Conservation (phyloP, 1,140 invertebrate genomes). For the Penaeus indicus region DNA sequence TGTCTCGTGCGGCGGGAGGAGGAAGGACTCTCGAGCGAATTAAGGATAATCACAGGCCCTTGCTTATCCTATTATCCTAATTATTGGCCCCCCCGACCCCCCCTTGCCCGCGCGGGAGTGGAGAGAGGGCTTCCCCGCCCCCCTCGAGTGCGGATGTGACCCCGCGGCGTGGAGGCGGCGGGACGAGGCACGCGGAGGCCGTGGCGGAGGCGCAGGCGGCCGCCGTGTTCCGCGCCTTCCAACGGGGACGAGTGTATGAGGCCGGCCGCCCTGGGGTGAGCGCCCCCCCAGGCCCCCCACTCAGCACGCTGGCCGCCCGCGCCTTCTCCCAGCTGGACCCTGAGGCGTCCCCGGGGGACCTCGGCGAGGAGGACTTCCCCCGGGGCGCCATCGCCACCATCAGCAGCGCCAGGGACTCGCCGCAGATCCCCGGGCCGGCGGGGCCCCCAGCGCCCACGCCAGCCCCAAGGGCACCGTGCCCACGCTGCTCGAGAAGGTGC, state of each 20-base stretch:
- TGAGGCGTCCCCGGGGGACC: conserved; percentile 46
- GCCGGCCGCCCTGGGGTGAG: conserved; percentile 40
- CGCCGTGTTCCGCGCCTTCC: conserved; percentile 57
- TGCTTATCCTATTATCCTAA: no score
- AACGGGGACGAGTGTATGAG: conserved; percentile 56
- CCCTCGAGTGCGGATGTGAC: background rate
- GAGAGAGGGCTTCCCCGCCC: background rate
- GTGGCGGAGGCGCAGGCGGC: conserved; percentile 42
- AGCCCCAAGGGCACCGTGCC: conserved; percentile 44
- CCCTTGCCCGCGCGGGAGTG: background rate
- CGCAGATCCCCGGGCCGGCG: background rate
- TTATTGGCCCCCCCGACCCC: no score
- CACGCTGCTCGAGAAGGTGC: conserved; percentile 57
- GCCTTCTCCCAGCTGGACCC: conserved; percentile 58
- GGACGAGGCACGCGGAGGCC: conserved; percentile 32
- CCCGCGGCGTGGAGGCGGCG: conserved; percentile 43
- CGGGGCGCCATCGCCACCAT: conserved; percentile 49
- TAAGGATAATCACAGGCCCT: no score
- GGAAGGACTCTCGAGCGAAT: no score
- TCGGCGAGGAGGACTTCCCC: conserved; percentile 11
- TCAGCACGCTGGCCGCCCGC: conserved; percentile 53
- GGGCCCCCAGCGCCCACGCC: background rate
- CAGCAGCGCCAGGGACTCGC: conserved; percentile 41
- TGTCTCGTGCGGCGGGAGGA: no score
- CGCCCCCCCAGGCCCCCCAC: conserved; percentile 26